These are phyloP conservation scores for Exocentrus adspersus DNA, from an alignment of 2,888 invertebrate genomes.

Conservation along the genomic window DNA sequence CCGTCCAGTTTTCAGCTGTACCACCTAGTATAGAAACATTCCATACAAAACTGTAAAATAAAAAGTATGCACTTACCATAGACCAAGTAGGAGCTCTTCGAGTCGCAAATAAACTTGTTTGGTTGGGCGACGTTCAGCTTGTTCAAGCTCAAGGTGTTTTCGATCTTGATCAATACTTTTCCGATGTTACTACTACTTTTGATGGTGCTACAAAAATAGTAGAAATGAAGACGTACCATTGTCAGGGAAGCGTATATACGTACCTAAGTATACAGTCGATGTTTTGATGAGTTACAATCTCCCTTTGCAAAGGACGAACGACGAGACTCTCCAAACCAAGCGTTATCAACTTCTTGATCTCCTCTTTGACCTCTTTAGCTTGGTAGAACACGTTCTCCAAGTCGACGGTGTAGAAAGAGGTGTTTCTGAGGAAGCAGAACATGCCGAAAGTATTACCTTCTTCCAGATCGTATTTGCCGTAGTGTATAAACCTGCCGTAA, in stretches of 20 bases:
- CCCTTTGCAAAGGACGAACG: constrained; percentile 74
- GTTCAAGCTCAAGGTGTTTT: constrained; percentile 53
- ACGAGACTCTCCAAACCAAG: constrained; percentile 72
- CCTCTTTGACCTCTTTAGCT: constrained; percentile 66
- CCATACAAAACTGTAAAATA: background rate
- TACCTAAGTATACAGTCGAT: constrained; percentile 75
- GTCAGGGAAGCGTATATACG: constrained; percentile 39
- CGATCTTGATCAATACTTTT: constrained; percentile 56
- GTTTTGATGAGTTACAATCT: constrained; percentile 72
- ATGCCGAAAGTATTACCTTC: constrained; percentile 75
- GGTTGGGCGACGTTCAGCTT: constrained; percentile 57
- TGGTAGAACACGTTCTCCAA: constrained; percentile 74
- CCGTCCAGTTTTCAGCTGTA: constrained; percentile 57
- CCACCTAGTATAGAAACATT: constrained; percentile 52
- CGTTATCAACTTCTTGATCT: constrained; percentile 68
- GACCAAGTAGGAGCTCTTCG: constrained; percentile 57
- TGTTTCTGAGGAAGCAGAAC: constrained; percentile 78
- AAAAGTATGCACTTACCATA: constrained; percentile 50
- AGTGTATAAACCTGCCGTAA: constrained; percentile 81
- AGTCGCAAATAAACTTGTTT: constrained; percentile 58
- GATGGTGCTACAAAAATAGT: constrained; percentile 46
- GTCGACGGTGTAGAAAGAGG: constrained; percentile 82
- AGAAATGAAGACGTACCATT: background rate
- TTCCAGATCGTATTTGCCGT: constrained; percentile 84
- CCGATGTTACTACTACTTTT: constrained; percentile 54